These are phyloP conservation scores for Anoplopoma fimbria DNA, from an alignment of 2,113 vertebrate species.

Conservation along the genomic window DNA sequence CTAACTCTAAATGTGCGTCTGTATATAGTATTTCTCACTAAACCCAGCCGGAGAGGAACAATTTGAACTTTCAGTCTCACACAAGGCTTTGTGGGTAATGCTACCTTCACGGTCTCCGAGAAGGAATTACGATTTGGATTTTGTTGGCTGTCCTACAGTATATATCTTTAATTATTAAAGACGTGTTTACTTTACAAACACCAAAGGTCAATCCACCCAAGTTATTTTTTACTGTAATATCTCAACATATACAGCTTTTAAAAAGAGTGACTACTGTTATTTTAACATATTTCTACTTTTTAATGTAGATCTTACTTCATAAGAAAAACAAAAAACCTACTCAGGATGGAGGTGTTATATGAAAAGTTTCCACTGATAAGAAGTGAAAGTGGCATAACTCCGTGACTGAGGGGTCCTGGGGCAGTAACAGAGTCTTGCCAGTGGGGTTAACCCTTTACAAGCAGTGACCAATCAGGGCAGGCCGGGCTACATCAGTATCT, in stretches of 20 bases:
- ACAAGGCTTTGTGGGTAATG: slow-evolving; percentile 45
- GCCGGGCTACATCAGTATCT: slow-evolving; percentile 1
- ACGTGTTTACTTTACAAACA: not conserved
- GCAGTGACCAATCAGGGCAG: slow-evolving; percentile 40
- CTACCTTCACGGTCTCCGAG: not conserved
- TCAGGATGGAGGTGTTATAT: not conserved
- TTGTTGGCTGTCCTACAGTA: not conserved
- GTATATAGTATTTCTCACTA: slow-evolving; percentile 47
- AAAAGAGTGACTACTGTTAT: not conserved
- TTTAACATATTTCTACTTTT: not conserved
- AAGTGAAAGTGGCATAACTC: slow-evolving; percentile 30
- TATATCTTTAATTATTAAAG: slow-evolving; percentile 7
- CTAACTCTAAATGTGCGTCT: slow-evolving; percentile 51
- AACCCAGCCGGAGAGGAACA: slow-evolving; percentile 25
- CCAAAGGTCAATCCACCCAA: not conserved
- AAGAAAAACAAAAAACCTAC: not conserved
- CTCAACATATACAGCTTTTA: not conserved
- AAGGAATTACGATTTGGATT: not conserved
- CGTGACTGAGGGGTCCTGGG: not conserved
- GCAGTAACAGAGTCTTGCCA: slow-evolving; percentile 1
- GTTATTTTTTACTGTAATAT: not conserved
- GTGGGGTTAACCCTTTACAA: not conserved
- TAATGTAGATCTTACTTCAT: not conserved
- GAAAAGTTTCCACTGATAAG: not conserved
- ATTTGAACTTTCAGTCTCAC: slow-evolving; percentile 27